Evolutionary conservation across 2,888 invertebrate genomes (phyloP), one percentile per base, ranked within the genome.

Genomic region (Drosophila conformis): DNA sequence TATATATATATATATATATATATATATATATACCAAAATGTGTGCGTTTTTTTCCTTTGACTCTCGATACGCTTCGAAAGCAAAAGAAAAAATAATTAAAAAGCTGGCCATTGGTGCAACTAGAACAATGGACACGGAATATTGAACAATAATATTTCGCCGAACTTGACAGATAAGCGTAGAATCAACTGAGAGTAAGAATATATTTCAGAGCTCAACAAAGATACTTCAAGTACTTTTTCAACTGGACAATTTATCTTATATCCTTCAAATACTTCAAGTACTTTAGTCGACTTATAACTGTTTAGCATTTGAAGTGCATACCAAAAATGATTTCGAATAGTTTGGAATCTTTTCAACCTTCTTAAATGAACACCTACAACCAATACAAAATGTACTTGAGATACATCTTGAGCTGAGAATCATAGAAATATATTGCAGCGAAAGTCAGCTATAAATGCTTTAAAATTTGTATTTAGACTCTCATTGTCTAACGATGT

Each of bases 141-240:
- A 18, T 25, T 35, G 0, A 29, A 15, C n/a, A 35, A 54, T 46
- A 25, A 18, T 31, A 35, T 42, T 29, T 46, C 46, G 46, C 60
- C 57, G 61, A 71, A 71, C 71, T 71, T 71, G 72, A 46, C n/a
- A 51, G 31, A 31, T 31, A 42, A 6, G 11, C 4, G 7, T 21
- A 11, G 38, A 49, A 38, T 29, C 51, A 11, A 3, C 6, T 10
- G 3, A 29, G 11, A 31, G 18, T n/a, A 2, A 15, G 27, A 27
- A 27, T 2, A 49, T 49, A 10, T 29, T 11, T 18, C 3, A 15
- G 5, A 29, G 1, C 10, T 27, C 3, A 27, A 2, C 10, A 48
- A 18, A 21, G 51, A n/a, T n/a, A 27, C 38, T 56, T 38, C 6
- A 4, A 27, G 13, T 38, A 38, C 36, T 18, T 2, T 25, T 54